Evolutionary conservation across 2,797 vertebrate species (phyloP).

Genomic region (Poeciliopsis paucimaculata): DNA sequence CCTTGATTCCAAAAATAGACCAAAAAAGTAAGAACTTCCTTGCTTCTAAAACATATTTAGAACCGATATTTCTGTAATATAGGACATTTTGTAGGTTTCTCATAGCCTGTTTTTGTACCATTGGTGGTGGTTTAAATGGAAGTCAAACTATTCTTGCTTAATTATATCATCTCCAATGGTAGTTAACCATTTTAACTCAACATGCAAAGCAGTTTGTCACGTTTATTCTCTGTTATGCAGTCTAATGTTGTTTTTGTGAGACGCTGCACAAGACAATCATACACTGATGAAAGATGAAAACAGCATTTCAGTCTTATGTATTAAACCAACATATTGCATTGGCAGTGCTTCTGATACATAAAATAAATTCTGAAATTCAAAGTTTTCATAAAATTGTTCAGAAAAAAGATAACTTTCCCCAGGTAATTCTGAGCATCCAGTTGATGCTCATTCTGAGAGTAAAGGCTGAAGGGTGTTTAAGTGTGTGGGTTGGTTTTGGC

Average conservation of each 20-base stretch:
- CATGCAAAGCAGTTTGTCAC: background rate
- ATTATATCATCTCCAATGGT: background rate
- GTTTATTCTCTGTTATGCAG: background rate
- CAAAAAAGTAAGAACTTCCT: background rate
- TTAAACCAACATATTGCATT: constrained; percentile 1
- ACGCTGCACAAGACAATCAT: background rate
- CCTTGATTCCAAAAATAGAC: background rate
- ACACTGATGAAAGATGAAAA: background rate
- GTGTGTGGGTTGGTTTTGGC: constrained; percentile 49
- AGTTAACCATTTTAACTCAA: background rate
- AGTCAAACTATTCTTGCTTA: background rate
- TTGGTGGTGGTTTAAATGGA: background rate
- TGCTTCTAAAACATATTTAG: background rate
- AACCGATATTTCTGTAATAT: background rate
- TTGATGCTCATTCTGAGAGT: constrained; percentile 39
- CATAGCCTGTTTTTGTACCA: background rate
- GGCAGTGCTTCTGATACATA: background rate
- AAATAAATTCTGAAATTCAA: background rate
- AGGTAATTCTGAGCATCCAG: constrained; percentile 24
- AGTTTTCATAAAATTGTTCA: constrained; percentile 12
- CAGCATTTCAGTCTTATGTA: background rate
- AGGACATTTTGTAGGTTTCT: background rate
- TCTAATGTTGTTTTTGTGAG: background rate
- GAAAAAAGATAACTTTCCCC: constrained; percentile 18
- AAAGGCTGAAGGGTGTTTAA: constrained; percentile 44